These are phyloP conservation scores for Pterostichus niger DNA, from an alignment of 2,888 invertebrate genomes.

Conservation along the genomic window DNA sequence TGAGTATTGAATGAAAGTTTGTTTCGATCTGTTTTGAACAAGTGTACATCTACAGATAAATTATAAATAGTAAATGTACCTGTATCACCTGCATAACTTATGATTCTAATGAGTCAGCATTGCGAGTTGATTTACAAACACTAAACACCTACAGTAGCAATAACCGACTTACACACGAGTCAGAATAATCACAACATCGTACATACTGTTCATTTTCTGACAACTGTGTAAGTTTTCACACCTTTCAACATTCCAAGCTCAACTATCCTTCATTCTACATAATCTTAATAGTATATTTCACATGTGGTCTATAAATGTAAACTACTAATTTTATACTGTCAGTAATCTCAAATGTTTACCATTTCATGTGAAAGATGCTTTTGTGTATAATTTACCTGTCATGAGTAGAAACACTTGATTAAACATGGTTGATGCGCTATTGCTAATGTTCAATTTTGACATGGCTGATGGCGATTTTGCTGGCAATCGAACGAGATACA, in stretches of 20 bases:
- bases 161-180: constrained; percentile 34
- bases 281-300: constrained; percentile 31
- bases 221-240: constrained; percentile 15
- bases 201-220: constrained; percentile 29
- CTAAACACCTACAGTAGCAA: constrained; percentile 38
- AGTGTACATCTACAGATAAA: background rate
- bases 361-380: constrained; percentile 51
- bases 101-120: constrained; percentile 44
- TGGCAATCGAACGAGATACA: constrained; percentile 30
- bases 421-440: constrained; percentile 49
- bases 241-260: constrained; percentile 49
- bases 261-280: constrained; percentile 19
- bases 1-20: no score
- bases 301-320: constrained; percentile 47
- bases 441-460: constrained; percentile 40
- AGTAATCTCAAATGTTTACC: constrained; percentile 14
- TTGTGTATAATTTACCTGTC: constrained; percentile 17
- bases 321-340: constrained; percentile 37
- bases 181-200: background rate
- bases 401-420: constrained; percentile 22
- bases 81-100: constrained; percentile 41
- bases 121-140: constrained; percentile 37
- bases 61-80: constrained; percentile 38
- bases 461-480: constrained; percentile 35
- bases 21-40: constrained; percentile 4